These are phyloP conservation scores for Brienomyrus longianalis DNA, from an alignment of 2,113 vertebrate genomes.

Conservation along the genomic window DNA sequence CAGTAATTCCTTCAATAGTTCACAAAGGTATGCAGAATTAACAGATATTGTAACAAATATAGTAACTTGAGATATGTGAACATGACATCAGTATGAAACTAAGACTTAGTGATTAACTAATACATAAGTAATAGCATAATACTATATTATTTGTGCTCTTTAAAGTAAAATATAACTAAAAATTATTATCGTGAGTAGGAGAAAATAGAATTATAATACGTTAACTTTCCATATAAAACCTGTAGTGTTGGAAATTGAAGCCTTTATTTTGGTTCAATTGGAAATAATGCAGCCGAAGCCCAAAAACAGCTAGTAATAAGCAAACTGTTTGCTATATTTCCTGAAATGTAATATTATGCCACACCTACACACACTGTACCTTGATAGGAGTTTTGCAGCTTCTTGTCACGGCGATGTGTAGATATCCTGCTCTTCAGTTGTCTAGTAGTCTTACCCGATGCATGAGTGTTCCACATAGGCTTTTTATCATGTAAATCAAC, in stretches of 20 bases:
- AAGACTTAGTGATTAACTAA: not conserved
- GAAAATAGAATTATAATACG: not conserved
- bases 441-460: not conserved
- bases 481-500: slow-evolving; percentile 3
- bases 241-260: not conserved
- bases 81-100: no score
- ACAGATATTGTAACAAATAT: no score
- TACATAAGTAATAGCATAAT: not conserved
- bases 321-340: not conserved
- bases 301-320: not conserved
- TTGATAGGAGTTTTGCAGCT: not conserved
- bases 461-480: not conserved
- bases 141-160: not conserved
- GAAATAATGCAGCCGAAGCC: not conserved
- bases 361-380: not conserved
- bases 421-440: not conserved
- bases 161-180: not conserved
- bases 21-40: no score
- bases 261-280: not conserved
- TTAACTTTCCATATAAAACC: not conserved
- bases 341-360: not conserved
- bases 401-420: not conserved
- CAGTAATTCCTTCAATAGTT: no score
- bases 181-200: not conserved
- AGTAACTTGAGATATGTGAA: not conserved